Percentiles rank a stretch among this genome's conserved stretches.
phyloP scores from a whole-genome alignment of 2,797 vertebrate genomes.

The Hozukius guyotensis region DNA sequence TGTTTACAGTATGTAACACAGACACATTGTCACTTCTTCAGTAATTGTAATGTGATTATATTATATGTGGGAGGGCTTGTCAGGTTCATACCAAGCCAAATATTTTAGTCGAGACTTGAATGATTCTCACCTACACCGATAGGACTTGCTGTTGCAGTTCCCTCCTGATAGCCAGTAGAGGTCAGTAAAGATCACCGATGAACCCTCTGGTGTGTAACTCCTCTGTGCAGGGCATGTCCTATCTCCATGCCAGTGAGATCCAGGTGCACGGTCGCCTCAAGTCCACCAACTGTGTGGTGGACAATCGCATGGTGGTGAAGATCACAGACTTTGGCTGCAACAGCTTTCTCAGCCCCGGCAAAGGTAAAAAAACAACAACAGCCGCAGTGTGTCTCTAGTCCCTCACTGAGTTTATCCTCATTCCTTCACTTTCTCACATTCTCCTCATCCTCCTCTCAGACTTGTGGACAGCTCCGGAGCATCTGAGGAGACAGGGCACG shows the following conservation, averaged over 20 bases:
- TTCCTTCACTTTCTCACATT: background rate
- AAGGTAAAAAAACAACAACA: slow-evolving; percentile 79
- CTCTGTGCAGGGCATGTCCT: slow-evolving; percentile 93
- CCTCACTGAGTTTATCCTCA: background rate
- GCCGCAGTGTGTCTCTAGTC: background rate
- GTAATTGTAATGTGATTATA: background rate
- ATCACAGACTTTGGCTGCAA: slow-evolving; percentile 97
- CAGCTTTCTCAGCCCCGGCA: slow-evolving; percentile 87
- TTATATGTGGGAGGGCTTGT: background rate
- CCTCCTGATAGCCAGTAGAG: slow-evolving; percentile 10
- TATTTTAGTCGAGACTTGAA: background rate
- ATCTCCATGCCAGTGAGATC: slow-evolving; percentile 93
- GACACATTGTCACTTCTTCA: background rate
- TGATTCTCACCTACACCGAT: background rate
- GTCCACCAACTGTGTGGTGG: slow-evolving; percentile 97
- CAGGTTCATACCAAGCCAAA: background rate
- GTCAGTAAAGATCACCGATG: background rate
- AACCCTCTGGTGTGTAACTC: background rate
- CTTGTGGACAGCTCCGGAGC: slow-evolving; percentile 92
- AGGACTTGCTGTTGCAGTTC: background rate
- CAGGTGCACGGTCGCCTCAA: slow-evolving; percentile 96
- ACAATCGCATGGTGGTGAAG: slow-evolving; percentile 98
- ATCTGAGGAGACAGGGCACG: slow-evolving; percentile 84
- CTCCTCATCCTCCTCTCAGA: slow-evolving; percentile 58
- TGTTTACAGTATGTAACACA: background rate